phyloP scores from a whole-genome alignment of 2,113 vertebrate genomes.

The Cathartes aura region DNA sequence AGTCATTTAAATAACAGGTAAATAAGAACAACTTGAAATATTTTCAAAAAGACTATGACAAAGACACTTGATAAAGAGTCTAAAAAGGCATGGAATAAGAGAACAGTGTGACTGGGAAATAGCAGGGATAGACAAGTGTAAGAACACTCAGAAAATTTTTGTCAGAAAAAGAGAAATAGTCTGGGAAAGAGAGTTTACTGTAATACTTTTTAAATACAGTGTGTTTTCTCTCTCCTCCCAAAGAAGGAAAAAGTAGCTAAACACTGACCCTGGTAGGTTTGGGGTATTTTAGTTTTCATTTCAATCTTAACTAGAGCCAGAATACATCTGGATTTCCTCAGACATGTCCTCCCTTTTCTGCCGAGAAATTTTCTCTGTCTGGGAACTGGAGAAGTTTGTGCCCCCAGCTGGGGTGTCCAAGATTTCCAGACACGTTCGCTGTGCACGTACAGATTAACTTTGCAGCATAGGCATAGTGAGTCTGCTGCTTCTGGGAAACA shows the following conservation, averaged over 20 bases:
- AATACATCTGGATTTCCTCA: slow-evolving; percentile 54
- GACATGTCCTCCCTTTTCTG: slow-evolving; percentile 37
- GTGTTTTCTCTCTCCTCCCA: neutral
- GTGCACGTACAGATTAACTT: neutral
- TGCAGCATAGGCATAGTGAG: neutral
- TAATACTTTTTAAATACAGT: neutral
- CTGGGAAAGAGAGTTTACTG: neutral
- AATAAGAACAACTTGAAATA: neutral
- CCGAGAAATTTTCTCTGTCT: slow-evolving; percentile 19
- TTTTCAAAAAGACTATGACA: neutral
- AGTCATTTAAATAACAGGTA: neutral
- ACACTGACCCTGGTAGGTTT: neutral
- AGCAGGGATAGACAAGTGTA: neutral
- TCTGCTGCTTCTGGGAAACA: slow-evolving; percentile 24
- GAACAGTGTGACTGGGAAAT: neutral
- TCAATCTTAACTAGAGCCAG: neutral
- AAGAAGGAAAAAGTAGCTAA: neutral
- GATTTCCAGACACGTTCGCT: slow-evolving; percentile 36
- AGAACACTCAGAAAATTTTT: neutral
- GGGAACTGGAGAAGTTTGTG: slow-evolving; percentile 20
- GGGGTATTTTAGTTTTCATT: neutral
- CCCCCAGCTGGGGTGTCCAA: neutral
- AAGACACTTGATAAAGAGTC: neutral
- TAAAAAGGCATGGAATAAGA: neutral
- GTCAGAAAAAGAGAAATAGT: neutral